A percentile compares a stretch with the other conserved stretches of the same genome.
Evolutionary conservation across 2,113 vertebrate genomes (phyloP).

Genomic region (Callopanchax toddi): DNA sequence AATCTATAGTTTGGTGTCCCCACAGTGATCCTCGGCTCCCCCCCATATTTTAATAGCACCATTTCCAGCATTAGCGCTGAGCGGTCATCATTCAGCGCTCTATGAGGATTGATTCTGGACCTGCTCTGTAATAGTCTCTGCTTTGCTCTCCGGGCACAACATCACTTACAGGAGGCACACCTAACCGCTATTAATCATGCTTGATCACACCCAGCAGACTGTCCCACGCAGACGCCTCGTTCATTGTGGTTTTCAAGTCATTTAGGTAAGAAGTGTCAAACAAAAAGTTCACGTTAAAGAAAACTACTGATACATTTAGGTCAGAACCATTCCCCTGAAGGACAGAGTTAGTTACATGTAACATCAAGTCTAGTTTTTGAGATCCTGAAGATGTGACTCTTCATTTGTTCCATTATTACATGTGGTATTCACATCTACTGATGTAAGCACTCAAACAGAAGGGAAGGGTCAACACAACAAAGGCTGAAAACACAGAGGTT

Average conservation of each 20-base stretch:
- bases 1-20: slow-evolving; percentile 12
- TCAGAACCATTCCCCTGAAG: background rate
- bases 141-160: slow-evolving; percentile 81
- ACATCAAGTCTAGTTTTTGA: too few relatives aligned
- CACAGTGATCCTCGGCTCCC: slow-evolving; percentile 28
- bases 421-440: too few relatives aligned
- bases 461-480: too few relatives aligned
- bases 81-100: slow-evolving; percentile 89
- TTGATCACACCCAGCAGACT: slow-evolving; percentile 55
- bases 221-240: background rate
- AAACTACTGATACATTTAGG: background rate
- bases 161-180: slow-evolving; percentile 87
- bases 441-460: too few relatives aligned
- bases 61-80: slow-evolving; percentile 88
- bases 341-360: background rate
- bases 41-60: slow-evolving; percentile 85
- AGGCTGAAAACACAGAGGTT: too few relatives aligned
- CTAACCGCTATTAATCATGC: slow-evolving; percentile 90
- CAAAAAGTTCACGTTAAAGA: background rate
- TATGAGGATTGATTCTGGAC: slow-evolving; percentile 85
- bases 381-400: too few relatives aligned
- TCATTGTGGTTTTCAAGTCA: slow-evolving; percentile 11
- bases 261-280: slow-evolving; percentile 28
- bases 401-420: too few relatives aligned
- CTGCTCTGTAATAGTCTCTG: slow-evolving; percentile 87